These are phyloP conservation scores for Melipona bicolor DNA, from an alignment of 2,888 invertebrate genomes.

Conservation along the genomic window DNA sequence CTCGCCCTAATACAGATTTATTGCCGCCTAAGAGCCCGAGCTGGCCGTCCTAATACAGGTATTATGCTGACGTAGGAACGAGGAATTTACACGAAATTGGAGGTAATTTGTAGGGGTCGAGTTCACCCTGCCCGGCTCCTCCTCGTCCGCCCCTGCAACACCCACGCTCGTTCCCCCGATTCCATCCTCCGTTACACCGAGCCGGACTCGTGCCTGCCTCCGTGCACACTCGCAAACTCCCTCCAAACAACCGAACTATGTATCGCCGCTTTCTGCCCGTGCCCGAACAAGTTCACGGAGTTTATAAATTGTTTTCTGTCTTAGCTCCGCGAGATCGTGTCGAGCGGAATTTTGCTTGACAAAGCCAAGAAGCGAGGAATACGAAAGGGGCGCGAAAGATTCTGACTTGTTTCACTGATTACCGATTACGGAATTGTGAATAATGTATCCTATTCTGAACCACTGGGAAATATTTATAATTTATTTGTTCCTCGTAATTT, in stretches of 20 bases:
- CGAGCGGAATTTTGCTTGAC: not conserved
- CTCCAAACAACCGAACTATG: slow-evolving; percentile 45
- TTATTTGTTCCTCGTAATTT: too few species aligned
- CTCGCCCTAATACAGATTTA: slow-evolving; percentile 81
- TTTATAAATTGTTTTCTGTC: slow-evolving; percentile 22
- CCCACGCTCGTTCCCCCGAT: slow-evolving; percentile 49
- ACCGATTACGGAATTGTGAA: not conserved
- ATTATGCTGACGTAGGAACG: slow-evolving; percentile 77
- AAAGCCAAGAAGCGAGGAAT: not conserved
- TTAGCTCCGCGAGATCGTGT: not conserved
- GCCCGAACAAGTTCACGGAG: slow-evolving; percentile 25
- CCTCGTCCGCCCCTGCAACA: slow-evolving; percentile 25
- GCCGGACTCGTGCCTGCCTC: slow-evolving; percentile 44
- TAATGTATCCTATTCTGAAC: too few species aligned
- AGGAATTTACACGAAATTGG: slow-evolving; percentile 81
- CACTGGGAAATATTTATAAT: too few species aligned
- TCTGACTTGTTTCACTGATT: not conserved
- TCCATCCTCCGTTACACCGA: slow-evolving; percentile 58
- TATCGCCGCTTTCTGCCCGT: slow-evolving; percentile 12
- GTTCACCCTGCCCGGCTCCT: slow-evolving; percentile 44
- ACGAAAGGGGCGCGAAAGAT: not conserved
- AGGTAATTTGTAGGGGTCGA: slow-evolving; percentile 80
- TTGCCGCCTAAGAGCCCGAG: slow-evolving; percentile 76
- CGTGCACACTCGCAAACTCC: slow-evolving; percentile 33
- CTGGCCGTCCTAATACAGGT: slow-evolving; percentile 78